Evolutionary conservation across 1,140 invertebrate species (phyloP).

Genomic region (Drosophila littoralis): DNA sequence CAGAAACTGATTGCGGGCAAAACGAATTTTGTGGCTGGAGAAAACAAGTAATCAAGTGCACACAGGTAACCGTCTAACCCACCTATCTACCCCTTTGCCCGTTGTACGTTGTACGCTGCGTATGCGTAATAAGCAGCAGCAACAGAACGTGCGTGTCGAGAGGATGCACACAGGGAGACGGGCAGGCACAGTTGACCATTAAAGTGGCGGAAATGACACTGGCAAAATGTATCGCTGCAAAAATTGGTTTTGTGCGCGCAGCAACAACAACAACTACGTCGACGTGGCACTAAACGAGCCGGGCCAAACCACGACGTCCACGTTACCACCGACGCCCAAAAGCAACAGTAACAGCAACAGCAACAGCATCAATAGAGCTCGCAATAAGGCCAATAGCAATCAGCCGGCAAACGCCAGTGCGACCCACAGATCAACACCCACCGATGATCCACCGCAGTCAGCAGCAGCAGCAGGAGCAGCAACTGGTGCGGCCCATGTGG

Average conservation of each 20-base stretch:
- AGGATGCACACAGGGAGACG: not conserved
- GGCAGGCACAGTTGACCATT: conserved; percentile 47
- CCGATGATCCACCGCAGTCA: conserved; percentile 54
- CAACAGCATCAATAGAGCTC: conserved; percentile 50
- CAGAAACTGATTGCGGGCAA: conserved; percentile 39
- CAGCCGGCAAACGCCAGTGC: conserved; percentile 50
- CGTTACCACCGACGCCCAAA: conserved; percentile 24
- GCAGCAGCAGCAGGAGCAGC: not conserved
- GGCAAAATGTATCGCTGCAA: conserved; percentile 85
- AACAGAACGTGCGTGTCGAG: not conserved
- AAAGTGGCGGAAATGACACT: conserved; percentile 79
- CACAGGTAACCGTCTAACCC: conserved; percentile 1
- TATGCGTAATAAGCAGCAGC: conserved; percentile 43
- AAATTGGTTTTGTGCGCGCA: conserved; percentile 86
- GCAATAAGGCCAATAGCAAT: conserved; percentile 64
- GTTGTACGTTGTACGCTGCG: conserved; percentile 26
- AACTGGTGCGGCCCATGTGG: conserved; percentile 61
- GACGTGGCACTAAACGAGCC: conserved; percentile 74
- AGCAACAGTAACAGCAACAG: conserved; percentile 32
- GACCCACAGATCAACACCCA: conserved; percentile 28
- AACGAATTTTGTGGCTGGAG: conserved; percentile 46
- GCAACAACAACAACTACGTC: conserved; percentile 83
- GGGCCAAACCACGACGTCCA: conserved; percentile 9
- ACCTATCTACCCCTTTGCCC: not conserved
- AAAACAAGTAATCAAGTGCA: conserved; percentile 50